Evolutionary conservation across 2,797 vertebrate genomes (phyloP), one percentile per base, ranked within the genome.

Genomic region (Hippopotamyrus pictus): DNA sequence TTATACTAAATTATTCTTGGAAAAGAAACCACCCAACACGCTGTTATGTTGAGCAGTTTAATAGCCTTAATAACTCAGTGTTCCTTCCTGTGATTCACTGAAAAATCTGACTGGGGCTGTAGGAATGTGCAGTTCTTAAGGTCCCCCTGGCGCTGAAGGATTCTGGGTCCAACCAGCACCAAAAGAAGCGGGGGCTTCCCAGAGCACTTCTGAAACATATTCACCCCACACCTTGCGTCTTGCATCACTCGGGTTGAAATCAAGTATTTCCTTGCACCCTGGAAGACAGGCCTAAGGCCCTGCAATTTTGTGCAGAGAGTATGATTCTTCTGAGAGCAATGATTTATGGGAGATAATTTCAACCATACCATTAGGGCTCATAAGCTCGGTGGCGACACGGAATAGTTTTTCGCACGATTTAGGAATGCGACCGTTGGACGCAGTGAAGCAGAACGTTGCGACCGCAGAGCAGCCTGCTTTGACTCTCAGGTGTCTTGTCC

Each of bases 291-390:
- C 83, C 90, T 91, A 89, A 88, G 65, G 90, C 41, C 29, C 89
- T 86, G 88, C 90, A 57, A 91, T 54, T 88, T 91, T 88, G 88
- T 51, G 59, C 44, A 51, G 33, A 1, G 57, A 86, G 44, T 88
- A 25, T 50, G 91, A 73, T 90, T 91, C 89, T 91, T 91, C 48
- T 88, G 89, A 89, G 89, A 11, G 12, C 48, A 8, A 88, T 94
- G 93, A 95, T 95, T 95, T 94, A 94, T 19, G 41, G 73, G 90
- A 29, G 87, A 82, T 93, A 88, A 92, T 93, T 92, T 92, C 73
- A 82, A 91, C 90, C 44, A 89, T 92, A 91, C 91, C 92, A 92
- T 93, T 93, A 94, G 86, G 90, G 91, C 88, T 92, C 53, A 87
- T 92, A 93, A 93, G 93, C 91, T 92, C 59, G 86, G 88, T 53